Evolutionary conservation across 2,797 vertebrate species (phyloP).

Genomic region (Coregonus suidteri): DNA sequence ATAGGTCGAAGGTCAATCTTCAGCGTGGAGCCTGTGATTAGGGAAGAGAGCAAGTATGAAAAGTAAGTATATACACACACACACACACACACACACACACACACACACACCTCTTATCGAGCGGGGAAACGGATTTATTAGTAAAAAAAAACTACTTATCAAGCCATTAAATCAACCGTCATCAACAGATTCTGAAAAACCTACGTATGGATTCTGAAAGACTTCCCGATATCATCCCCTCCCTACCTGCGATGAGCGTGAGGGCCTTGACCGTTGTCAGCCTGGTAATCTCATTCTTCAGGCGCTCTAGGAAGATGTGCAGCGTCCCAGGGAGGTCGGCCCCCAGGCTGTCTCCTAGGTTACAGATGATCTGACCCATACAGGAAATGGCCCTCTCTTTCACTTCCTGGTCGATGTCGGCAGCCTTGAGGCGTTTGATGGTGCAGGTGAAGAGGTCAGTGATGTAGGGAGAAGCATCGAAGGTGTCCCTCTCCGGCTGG

Average conservation of each 20-base stretch:
- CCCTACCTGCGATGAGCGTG: conserved; percentile 84
- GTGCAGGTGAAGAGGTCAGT: conserved; percentile 95
- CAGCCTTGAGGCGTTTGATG: conserved; percentile 94
- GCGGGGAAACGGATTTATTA: not conserved
- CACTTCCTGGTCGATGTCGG: conserved; percentile 99
- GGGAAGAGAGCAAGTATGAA: not conserved
- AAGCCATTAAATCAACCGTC: not conserved
- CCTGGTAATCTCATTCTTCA: conserved; percentile 97
- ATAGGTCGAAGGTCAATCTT: conserved; percentile 94
- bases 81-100: too few species aligned
- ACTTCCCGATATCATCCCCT: too few species aligned
- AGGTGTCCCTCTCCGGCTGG: conserved; percentile 79
- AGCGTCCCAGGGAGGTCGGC: conserved; percentile 90
- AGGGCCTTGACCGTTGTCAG: conserved; percentile 97
- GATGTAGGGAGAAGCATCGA: conserved; percentile 95
- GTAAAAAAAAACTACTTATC: too few species aligned
- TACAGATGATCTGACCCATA: conserved; percentile 99
- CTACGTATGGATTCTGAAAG: too few species aligned
- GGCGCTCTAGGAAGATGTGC: conserved; percentile 95
- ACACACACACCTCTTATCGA: not conserved
- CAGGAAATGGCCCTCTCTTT: conserved; percentile 98
- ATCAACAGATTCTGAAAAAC: not conserved
- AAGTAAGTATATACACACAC: not conserved
- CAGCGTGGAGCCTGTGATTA: conserved; percentile 82
- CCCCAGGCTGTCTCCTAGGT: conserved; percentile 89